A percentile compares a stretch with the other conserved stretches of the same genome.
phyloP scores from a whole-genome alignment of 2,113 vertebrate species.

The Stercorarius parasiticus region DNA sequence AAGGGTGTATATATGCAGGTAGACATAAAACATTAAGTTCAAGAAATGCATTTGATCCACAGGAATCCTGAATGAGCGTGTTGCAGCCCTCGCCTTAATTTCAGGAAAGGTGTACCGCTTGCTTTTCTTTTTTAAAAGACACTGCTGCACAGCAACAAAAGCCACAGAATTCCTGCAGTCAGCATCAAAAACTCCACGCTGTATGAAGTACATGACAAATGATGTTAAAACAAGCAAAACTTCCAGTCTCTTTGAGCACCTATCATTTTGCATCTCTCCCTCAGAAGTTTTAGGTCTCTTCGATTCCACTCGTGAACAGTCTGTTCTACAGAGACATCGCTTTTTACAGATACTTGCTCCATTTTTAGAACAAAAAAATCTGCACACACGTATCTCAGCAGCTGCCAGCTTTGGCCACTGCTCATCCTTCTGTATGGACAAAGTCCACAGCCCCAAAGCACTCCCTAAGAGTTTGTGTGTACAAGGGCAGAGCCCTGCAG shows the following conservation, averaged over 20 bases:
- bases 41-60: neutral
- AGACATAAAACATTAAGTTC: neutral
- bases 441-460: neutral
- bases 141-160: neutral
- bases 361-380: neutral
- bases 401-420: neutral
- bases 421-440: rapidly evolving
- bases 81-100: neutral
- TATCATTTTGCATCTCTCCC: neutral
- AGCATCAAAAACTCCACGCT: neutral
- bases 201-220: neutral
- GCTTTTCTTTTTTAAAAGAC: neutral
- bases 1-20: neutral
- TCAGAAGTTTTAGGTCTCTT: neutral
- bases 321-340: neutral
- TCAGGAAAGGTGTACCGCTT: neutral
- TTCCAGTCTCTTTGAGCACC: neutral
- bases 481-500: neutral
- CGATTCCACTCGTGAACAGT: neutral
- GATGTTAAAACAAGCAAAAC: neutral
- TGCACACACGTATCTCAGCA: rapidly evolving
- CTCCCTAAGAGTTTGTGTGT: rapidly evolving
- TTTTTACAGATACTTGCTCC: neutral
- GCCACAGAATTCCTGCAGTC: neutral
- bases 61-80: neutral